Conservation (phyloP, 2,797 vertebrate species). For the Nyctalus aviator region DNA sequence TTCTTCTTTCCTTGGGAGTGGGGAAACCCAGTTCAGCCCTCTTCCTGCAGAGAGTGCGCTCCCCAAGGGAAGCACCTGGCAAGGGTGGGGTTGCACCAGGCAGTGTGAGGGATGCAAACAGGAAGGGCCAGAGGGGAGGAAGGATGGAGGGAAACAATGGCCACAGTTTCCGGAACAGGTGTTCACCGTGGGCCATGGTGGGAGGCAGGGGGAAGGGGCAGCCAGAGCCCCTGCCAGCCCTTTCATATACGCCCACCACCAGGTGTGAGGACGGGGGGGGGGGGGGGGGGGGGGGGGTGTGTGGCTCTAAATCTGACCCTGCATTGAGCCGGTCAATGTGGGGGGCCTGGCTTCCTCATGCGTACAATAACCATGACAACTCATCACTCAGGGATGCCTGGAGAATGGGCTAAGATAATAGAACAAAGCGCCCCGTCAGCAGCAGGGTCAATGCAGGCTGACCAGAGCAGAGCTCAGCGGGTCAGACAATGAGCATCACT, state of each 20-base stretch:
- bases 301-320: not conserved
- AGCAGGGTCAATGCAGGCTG: not conserved
- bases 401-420: not conserved
- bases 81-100: not conserved
- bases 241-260: not conserved
- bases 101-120: constrained; percentile 65
- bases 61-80: constrained; percentile 74
- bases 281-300: not conserved
- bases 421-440: not conserved
- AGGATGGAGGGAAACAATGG: constrained; percentile 75
- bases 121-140: constrained; percentile 74
- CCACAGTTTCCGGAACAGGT: constrained; percentile 76
- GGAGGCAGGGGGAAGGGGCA: not conserved
- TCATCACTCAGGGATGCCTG: not conserved
- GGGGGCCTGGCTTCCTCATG: not conserved
- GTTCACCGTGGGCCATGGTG: not conserved
- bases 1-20: not conserved
- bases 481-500: not conserved
- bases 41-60: constrained; percentile 18
- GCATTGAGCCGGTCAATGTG: not conserved
- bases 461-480: not conserved
- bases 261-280: not conserved
- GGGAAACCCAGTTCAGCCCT: not conserved
- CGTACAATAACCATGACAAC: not conserved
- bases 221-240: not conserved